Evolutionary conservation across 2,888 invertebrate species (phyloP), one percentile per base, ranked within the genome.

Genomic region (Flexamia atlantica): DNA sequence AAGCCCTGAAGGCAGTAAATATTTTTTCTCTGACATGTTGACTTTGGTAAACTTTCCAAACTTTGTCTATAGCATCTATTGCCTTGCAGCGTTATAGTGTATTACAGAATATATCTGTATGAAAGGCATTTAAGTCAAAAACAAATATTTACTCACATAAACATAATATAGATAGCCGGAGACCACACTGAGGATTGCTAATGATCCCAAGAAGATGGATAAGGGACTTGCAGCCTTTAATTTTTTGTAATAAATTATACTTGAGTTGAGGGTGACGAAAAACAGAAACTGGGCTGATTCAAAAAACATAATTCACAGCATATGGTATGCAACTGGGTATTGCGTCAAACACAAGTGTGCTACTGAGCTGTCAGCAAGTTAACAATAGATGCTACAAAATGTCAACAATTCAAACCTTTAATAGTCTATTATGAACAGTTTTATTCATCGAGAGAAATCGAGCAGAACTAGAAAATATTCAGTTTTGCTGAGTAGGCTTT

Each of bases 121-220:
- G 4, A 36, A 36, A 36, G 36, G 36, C 9, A 7, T 4, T 9
- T 36, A 36, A 7, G 36, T 36, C 36, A 36, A 36, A 36, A 46
- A 46, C 14, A 46, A n/a, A n/a, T n/a, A n/a, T n/a, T n/a, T 30
- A 64, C 64, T 64, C 17, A 64, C 64, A 64, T 28, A 53, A 7
- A 53, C 23, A 28, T 64, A 64, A 28, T 28, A 23, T 28, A 28
- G 14, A 30, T 64, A 64, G 14, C 64, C 14, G 14, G 2, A 28
- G 14, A 64, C 14, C 5, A 5, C 64, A 28, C 64, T 30, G 14
- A 53, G 23, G 9, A 64, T 30, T 14, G 17, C 64, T 1, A 64
- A 7, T 28, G 64, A 28, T 17, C 25, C 64, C 12, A 64, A 28
- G 5, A 64, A 64, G 14, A 64, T 64, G 9, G 64, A 64, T 17